phyloP scores from a whole-genome alignment of 2,797 vertebrate genomes.

The Cynodonichthys magdalenae region DNA sequence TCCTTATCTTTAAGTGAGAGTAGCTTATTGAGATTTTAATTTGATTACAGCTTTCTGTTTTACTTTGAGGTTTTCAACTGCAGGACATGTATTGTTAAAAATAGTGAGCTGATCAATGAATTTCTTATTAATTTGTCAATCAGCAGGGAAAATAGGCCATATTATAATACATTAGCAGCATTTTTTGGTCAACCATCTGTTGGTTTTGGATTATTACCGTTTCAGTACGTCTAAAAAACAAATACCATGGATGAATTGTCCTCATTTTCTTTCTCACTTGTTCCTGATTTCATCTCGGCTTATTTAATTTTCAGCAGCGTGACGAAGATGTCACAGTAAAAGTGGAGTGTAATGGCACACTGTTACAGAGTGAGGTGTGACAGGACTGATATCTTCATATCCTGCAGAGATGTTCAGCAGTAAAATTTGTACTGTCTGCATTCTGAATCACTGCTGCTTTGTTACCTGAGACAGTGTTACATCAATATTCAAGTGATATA shows the following conservation, averaged over 20 bases:
- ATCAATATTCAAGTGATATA: no score
- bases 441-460: conserved; percentile 23
- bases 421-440: conserved; percentile 15
- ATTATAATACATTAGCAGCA: no score
- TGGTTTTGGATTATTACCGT: no score
- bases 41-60: background rate
- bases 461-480: background rate
- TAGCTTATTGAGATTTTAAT: background rate
- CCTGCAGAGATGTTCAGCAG: conserved; percentile 21
- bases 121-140: background rate
- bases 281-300: conserved; percentile 48
- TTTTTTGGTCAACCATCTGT: no score
- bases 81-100: background rate
- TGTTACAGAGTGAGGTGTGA: conserved; percentile 56
- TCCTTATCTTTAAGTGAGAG: background rate
- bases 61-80: background rate
- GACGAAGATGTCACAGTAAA: conserved; percentile 58
- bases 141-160: background rate
- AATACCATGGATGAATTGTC: conserved; percentile 30
- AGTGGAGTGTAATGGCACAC: conserved; percentile 62
- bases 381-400: conserved; percentile 28
- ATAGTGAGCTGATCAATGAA: background rate
- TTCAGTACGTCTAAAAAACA: conserved; percentile 14
- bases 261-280: conserved; percentile 44
- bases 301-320: conserved; percentile 63